Conservation (phyloP, 2,888 invertebrate species). For the Athalia rosae region DNA sequence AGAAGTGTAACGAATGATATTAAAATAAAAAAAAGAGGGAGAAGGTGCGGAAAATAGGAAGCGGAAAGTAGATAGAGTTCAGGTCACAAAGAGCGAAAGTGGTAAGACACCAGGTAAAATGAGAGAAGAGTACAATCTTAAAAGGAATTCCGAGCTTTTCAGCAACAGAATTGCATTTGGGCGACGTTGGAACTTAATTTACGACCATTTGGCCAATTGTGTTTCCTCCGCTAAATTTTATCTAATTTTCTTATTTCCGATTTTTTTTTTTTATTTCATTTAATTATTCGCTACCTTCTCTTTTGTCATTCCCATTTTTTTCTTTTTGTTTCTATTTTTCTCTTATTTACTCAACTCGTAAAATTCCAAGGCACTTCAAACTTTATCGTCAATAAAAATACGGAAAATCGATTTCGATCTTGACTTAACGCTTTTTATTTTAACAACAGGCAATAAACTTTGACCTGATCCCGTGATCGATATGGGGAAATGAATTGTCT, state of each 20-base stretch:
- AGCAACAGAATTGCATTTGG: constrained; percentile 30
- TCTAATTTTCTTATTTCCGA: background rate
- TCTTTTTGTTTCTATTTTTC: background rate
- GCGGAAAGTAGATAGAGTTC: constrained; percentile 38
- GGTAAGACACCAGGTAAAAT: background rate
- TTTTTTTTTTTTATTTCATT: background rate
- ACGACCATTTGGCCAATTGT: constrained; percentile 47
- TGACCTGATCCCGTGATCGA: background rate
- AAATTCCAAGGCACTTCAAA: constrained; percentile 30
- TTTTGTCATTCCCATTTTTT: background rate
- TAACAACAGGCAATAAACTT: background rate
- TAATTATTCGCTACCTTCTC: background rate
- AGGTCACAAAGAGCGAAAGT: constrained; percentile 16
- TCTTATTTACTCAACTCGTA: constrained; percentile 5
- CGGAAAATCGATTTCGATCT: constrained; percentile 28
- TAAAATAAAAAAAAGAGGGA: background rate
- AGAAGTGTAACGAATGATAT: constrained; percentile 3
- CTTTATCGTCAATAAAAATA: constrained; percentile 25
- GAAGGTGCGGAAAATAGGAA: constrained; percentile 25
- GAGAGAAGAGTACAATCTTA: constrained; percentile 29
- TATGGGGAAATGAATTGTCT: too few relatives aligned
- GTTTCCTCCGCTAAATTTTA: constrained; percentile 11
- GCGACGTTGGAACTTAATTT: constrained; percentile 44
- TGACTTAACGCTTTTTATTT: background rate
- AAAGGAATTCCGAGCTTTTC: constrained; percentile 43